These are phyloP conservation scores for Siderastrea radians DNA, from an alignment of 92 coral and sea anemone species.

Conservation along the genomic window DNA sequence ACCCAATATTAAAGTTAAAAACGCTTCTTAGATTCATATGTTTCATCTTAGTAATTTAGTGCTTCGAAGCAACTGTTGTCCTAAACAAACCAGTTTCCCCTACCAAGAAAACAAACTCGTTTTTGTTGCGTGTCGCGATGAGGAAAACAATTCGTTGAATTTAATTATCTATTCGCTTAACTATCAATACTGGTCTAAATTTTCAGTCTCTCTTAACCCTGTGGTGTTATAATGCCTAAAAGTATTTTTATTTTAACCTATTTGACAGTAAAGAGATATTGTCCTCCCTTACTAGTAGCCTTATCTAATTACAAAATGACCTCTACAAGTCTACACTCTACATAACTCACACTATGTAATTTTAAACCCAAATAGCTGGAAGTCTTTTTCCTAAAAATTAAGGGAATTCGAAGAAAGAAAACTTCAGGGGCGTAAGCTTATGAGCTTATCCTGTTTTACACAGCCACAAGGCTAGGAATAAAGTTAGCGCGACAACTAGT, in stretches of 20 bases:
- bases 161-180: slow-evolving; percentile 9
- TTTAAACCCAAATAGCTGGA: not conserved
- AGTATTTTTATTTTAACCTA: slow-evolving; percentile 8
- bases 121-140: slow-evolving; percentile 28
- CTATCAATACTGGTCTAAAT: slow-evolving; percentile 10
- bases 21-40: not conserved
- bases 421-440: too few species aligned
- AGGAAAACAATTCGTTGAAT: slow-evolving; percentile 18
- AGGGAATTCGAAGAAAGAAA: not conserved
- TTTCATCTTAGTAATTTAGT: not conserved
- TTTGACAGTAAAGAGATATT: slow-evolving; percentile 39
- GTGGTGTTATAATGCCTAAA: not conserved
- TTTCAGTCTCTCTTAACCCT: slow-evolving; percentile 9
- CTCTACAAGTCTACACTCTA: not conserved
- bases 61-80: not conserved
- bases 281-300: slow-evolving; percentile 12
- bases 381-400: not conserved
- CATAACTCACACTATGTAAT: not conserved
- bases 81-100: not conserved
- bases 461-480: too few species aligned
- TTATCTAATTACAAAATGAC: slow-evolving; percentile 21
- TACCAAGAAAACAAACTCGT: not conserved
- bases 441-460: too few species aligned
- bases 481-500: too few species aligned
- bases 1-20: not conserved